Evolutionary conservation across 2,113 vertebrate genomes (phyloP), one percentile per base, ranked within the genome.

Genomic region (Sterrhoptilus dennistouni): DNA sequence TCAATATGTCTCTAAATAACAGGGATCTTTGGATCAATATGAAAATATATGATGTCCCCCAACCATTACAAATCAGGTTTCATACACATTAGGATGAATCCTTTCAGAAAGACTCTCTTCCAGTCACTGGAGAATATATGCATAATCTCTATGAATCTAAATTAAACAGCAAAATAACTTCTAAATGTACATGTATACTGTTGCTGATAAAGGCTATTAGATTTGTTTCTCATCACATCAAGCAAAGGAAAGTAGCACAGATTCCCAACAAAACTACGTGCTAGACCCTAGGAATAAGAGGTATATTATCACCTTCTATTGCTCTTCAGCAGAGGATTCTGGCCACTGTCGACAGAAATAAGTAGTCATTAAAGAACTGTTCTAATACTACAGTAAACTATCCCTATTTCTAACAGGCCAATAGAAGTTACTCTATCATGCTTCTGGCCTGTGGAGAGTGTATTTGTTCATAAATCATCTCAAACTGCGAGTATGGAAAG

Each of bases 261-360:
- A 82, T 79, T 93, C 81, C 79, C 89, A 97, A 87, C 85, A 97
- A 98, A 97, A 96, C 92, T 95, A 97, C 81, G 81, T 53, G 78
- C 96, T 97, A 98, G 88, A 85, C 97, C 97, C 98, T 98, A 98
- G 65, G 87, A 93, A 64, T 86, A 96, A 95, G 87, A 98, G 79
- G 71, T 71, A 97, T 68, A 96, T 97, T 94, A 83, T 98, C 98
- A 99, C 98, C 98, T 99, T 98, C 97, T 97, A 93, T 97, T 98
- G 97, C 97, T 98, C 98, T 98, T 99, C 98, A 98, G 97, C 96
- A 98, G 97, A 96, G 98, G 98, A 96, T 98, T 98, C 97, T 98
- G 98, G 97, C 96, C 96, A 97, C 98, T 99, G 98, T 98, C 33
- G 72, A 98, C 93, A 98, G 96, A 98, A 98, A 98, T 63, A 98